These are phyloP conservation scores for Falcaria lacertinaria DNA, from an alignment of 2,888 invertebrate species.

Conservation along the genomic window DNA sequence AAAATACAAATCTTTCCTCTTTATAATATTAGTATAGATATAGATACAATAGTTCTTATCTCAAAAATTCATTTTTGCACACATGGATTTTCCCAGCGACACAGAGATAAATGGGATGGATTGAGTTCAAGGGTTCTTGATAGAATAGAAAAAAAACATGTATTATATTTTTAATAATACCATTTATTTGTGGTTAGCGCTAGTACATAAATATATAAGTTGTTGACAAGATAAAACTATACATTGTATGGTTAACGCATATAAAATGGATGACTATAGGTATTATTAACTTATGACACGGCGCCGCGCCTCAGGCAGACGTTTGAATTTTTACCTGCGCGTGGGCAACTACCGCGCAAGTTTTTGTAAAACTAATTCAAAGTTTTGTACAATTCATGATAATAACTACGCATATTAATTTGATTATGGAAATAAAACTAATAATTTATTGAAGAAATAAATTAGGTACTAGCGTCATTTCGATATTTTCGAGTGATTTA, in stretches of 20 bases:
- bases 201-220: constrained; percentile 66
- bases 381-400: constrained; percentile 67
- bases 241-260: constrained; percentile 63
- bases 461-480: constrained; percentile 50
- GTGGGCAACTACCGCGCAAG: too few species aligned
- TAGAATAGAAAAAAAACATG: constrained; percentile 11
- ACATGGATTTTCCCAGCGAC: too few species aligned
- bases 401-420: constrained; percentile 24
- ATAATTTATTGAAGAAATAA: constrained; percentile 35
- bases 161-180: constrained; percentile 45
- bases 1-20: too few species aligned
- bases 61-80: too few species aligned
- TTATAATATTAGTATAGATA: too few species aligned
- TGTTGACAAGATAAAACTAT: constrained; percentile 55
- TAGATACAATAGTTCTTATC: too few species aligned
- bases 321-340: too few species aligned
- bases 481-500: constrained; percentile 47
- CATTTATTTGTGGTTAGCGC: constrained; percentile 74
- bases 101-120: too few species aligned
- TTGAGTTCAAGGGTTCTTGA: background rate
- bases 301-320: too few species aligned
- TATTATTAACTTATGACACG: constrained; percentile 35
- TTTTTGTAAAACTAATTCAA: constrained; percentile 44
- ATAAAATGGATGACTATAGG: constrained; percentile 49
- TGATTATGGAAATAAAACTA: constrained; percentile 25